Evolutionary conservation across 2,888 invertebrate species (phyloP).

Genomic region (Pterostichus madidus): DNA sequence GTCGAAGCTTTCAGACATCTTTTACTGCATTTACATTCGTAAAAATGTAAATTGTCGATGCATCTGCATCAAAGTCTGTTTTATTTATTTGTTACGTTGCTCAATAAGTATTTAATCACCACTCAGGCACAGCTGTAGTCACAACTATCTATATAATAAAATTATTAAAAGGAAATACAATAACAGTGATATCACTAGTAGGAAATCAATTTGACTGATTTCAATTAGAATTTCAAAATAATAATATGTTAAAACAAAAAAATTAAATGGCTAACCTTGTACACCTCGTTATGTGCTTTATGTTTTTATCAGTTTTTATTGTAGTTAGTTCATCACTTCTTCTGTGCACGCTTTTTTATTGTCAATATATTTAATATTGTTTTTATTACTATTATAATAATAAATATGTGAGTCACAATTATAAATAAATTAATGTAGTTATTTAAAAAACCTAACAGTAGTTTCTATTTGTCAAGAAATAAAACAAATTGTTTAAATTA

Average conservation of each 20-base stretch:
- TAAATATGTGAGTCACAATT: conserved; percentile 23
- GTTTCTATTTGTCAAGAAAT: neutral
- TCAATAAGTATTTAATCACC: no score
- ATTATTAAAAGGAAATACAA: no score
- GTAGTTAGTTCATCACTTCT: conserved; percentile 21
- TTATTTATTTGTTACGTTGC: no score
- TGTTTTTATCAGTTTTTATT: conserved; percentile 10
- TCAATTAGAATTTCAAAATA: neutral
- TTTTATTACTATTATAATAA: conserved; percentile 30
- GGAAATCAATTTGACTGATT: no score
- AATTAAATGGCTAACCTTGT: neutral
- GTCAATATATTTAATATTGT: conserved; percentile 9
- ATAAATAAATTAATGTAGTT: neutral
- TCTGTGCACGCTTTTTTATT: conserved; percentile 26
- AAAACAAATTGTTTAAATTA: neutral
- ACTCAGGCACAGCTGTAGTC: no score
- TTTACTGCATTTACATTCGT: neutral
- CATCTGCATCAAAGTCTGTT: no score
- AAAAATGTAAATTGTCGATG: no score
- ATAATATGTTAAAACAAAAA: neutral
- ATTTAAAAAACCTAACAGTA: conserved; percentile 10
- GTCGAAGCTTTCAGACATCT: neutral
- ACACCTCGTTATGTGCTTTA: conserved; percentile 19
- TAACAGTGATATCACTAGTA: no score
- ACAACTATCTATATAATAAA: no score